Conservation (phyloP, 2,888 invertebrate species). For the Neoaliturus tenellus region DNA sequence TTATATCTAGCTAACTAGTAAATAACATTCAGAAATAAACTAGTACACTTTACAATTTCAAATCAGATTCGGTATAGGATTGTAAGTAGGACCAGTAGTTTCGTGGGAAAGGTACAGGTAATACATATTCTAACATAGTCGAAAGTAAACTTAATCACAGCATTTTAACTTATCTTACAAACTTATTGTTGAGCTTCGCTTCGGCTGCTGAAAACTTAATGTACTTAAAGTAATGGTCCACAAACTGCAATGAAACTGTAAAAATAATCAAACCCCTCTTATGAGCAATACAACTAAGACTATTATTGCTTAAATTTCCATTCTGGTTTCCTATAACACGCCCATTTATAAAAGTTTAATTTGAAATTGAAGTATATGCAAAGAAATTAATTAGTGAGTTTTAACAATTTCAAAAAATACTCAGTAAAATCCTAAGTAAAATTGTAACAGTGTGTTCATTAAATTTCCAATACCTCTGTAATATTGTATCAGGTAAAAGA, state of each 20-base stretch:
- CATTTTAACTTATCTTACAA: constrained; percentile 33
- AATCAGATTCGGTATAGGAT: not conserved
- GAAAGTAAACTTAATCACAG: constrained; percentile 34
- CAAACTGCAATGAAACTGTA: not conserved
- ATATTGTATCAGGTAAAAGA: too few species aligned
- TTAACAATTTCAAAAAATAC: too few species aligned
- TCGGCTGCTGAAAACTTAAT: not conserved
- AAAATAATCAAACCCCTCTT: too few species aligned
- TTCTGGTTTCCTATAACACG: too few species aligned
- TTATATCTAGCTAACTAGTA: constrained; percentile 47
- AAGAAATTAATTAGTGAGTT: too few species aligned
- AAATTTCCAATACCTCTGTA: too few species aligned
- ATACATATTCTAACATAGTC: not conserved
- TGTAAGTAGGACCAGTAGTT: not conserved
- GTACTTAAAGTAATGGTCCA: not conserved
- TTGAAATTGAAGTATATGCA: too few species aligned
- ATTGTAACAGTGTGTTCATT: too few species aligned
- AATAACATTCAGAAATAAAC: constrained; percentile 38
- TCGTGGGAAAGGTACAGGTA: constrained; percentile 12
- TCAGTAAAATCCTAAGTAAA: too few species aligned
- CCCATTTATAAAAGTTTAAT: too few species aligned
- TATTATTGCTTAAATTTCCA: too few species aligned
- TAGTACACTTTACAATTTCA: constrained; percentile 32
- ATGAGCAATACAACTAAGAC: too few species aligned
- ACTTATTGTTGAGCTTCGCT: constrained; percentile 33